phyloP scores from a whole-genome alignment of 2,888 invertebrate species.

The Drosophila meridiana region DNA sequence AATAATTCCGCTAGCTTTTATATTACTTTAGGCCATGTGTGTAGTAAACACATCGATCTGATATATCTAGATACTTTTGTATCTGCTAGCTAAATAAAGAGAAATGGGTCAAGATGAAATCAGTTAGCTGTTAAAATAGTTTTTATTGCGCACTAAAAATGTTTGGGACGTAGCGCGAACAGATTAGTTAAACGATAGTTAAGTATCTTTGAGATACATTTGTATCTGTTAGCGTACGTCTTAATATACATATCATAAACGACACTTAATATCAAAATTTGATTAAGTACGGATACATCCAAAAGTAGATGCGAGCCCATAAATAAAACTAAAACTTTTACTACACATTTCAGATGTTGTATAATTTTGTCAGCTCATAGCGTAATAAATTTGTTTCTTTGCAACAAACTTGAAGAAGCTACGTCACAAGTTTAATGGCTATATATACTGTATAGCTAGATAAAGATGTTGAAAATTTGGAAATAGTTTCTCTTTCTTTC shows the following conservation, averaged over 20 bases:
- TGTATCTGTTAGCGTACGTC: background rate
- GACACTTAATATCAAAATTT: background rate
- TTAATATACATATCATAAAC: background rate
- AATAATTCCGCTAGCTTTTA: background rate
- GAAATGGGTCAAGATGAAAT: conserved; percentile 8
- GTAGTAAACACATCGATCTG: no score
- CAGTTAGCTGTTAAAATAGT: conserved; percentile 1
- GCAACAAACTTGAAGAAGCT: background rate
- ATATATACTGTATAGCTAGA: conserved; percentile 5
- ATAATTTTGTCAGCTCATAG: conserved; percentile 7
- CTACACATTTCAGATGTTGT: conserved; percentile 3
- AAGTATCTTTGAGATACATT: background rate
- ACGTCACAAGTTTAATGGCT: background rate
- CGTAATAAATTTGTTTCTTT: conserved; percentile 19
- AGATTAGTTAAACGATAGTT: background rate
- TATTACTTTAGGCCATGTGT: conserved; percentile 1
- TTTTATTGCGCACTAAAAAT: conserved; percentile 5
- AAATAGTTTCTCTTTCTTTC: conserved; percentile 7
- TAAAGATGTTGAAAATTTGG: conserved; percentile 13
- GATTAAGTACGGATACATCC: background rate
- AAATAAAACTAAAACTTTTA: conserved; percentile 7
- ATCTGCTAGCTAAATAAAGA: background rate
- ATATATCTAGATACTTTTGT: background rate
- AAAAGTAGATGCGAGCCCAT: background rate
- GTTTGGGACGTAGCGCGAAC: background rate